phyloP scores from a whole-genome alignment of 2,888 invertebrate species.

The Hermaeophaga mercurialis region DNA sequence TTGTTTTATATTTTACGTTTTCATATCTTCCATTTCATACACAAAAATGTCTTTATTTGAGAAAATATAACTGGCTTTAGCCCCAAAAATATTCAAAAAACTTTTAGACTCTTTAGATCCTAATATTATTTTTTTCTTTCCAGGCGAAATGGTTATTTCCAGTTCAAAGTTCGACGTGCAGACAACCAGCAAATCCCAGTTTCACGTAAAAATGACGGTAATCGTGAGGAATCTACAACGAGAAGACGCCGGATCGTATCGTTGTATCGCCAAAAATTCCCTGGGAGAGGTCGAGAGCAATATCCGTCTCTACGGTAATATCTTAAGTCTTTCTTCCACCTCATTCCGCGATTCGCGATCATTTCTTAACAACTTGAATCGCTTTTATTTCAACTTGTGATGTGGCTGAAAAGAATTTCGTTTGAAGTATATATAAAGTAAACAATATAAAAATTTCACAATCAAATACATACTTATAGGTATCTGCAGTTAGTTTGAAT shows the following conservation, averaged over 20 bases:
- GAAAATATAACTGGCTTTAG: not conserved
- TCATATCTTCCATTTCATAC: not conserved
- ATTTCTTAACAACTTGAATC: too few relatives aligned
- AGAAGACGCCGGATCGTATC: conserved; percentile 80
- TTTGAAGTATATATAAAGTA: too few relatives aligned
- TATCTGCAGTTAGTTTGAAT: too few relatives aligned
- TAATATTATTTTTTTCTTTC: conserved; percentile 40
- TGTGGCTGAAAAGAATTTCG: not conserved
- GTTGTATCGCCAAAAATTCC: conserved; percentile 86
- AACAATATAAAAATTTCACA: too few relatives aligned
- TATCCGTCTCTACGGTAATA: conserved; percentile 84
- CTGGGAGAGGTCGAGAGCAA: conserved; percentile 87
- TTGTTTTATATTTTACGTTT: not conserved
- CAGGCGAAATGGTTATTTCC: conserved; percentile 84
- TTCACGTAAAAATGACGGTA: conserved; percentile 82
- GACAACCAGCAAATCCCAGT: conserved; percentile 71
- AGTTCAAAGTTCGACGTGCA: conserved; percentile 80
- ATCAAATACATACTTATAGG: too few relatives aligned
- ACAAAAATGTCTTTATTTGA: not conserved
- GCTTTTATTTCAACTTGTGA: too few relatives aligned
- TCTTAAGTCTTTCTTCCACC: not conserved
- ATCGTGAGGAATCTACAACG: conserved; percentile 75
- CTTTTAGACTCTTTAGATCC: not conserved
- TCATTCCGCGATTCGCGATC: not conserved
- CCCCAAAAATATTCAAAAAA: not conserved